phyloP scores from a whole-genome alignment of 2,888 invertebrate species.

The Athalia circularis region DNA sequence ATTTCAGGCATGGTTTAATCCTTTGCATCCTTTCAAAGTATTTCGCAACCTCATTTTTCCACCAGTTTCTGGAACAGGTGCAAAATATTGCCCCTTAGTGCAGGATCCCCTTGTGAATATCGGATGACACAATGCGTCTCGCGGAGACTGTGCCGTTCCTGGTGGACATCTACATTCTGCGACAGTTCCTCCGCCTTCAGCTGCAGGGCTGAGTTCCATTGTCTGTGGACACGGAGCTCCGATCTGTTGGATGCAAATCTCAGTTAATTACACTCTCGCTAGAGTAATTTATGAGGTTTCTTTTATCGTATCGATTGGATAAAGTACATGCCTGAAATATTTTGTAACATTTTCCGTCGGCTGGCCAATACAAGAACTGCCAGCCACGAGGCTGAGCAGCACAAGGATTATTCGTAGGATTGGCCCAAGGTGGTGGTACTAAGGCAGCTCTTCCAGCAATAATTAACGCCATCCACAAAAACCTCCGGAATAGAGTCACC shows the following conservation, averaged over 20 bases:
- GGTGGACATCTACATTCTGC: conserved; percentile 91
- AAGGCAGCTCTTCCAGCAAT: conserved; percentile 78
- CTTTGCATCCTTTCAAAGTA: neutral
- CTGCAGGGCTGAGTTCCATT: conserved; percentile 86
- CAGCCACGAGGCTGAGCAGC: conserved; percentile 87
- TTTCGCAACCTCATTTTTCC: conserved; percentile 60
- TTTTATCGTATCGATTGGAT: conserved; percentile 36
- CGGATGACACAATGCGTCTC: conserved; percentile 83
- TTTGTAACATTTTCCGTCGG: conserved; percentile 89
- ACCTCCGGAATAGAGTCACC: conserved; percentile 53
- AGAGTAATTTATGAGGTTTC: conserved; percentile 37
- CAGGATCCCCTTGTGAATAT: conserved; percentile 87
- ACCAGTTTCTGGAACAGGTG: conserved; percentile 77
- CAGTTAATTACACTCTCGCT: conserved; percentile 17
- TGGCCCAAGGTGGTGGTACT: conserved; percentile 91
- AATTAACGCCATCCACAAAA: conserved; percentile 60
- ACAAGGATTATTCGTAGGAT: conserved; percentile 88
- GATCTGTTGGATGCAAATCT: conserved; percentile 68
- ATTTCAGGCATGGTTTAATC: neutral
- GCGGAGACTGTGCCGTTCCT: conserved; percentile 83
- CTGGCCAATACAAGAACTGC: conserved; percentile 91
- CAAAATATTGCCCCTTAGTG: conserved; percentile 83
- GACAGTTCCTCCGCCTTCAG: conserved; percentile 77
- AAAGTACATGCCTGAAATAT: conserved; percentile 82
- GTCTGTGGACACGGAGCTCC: conserved; percentile 90